Percentiles rank a stretch among this genome's conserved stretches.
Conservation (phyloP, 2,797 vertebrate genomes). For the Lepus oiostolus region DNA sequence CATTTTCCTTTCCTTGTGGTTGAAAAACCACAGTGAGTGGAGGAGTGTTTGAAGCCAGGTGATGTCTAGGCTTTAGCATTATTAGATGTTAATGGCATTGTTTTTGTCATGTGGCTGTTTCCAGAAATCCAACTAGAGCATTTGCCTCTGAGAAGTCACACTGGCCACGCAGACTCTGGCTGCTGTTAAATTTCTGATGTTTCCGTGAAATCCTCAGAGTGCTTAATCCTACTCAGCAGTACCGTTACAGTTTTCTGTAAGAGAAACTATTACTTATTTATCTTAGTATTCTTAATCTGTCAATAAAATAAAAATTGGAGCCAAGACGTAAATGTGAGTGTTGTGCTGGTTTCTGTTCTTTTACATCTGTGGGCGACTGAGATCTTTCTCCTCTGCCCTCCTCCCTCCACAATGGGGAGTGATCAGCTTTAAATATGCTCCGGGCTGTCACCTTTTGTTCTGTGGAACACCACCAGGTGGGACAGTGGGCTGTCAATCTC, state of each 20-base stretch:
- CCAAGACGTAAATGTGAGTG: slow-evolving; percentile 81
- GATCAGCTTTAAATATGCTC: slow-evolving; percentile 66
- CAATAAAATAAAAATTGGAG: slow-evolving; percentile 87
- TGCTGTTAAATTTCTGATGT: slow-evolving; percentile 87
- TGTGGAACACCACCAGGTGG: slow-evolving; percentile 34
- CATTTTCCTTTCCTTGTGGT: slow-evolving; percentile 75
- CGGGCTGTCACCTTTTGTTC: slow-evolving; percentile 56
- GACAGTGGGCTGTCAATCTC: slow-evolving; percentile 35
- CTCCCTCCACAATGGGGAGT: slow-evolving; percentile 53
- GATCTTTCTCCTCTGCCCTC: background rate
- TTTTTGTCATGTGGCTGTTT: slow-evolving; percentile 73
- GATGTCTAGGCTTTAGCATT: slow-evolving; percentile 66
- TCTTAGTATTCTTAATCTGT: slow-evolving; percentile 81
- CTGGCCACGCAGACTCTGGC: slow-evolving; percentile 81
- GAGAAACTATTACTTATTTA: slow-evolving; percentile 87
- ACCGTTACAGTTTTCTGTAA: slow-evolving; percentile 87
- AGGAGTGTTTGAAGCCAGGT: slow-evolving; percentile 66
- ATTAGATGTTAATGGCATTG: slow-evolving; percentile 28
- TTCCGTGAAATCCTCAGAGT: slow-evolving; percentile 89
- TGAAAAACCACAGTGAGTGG: slow-evolving; percentile 61
- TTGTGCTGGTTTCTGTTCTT: slow-evolving; percentile 80
- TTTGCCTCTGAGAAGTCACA: slow-evolving; percentile 77
- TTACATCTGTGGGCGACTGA: background rate
- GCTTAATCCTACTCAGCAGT: slow-evolving; percentile 83
- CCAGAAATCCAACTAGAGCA: slow-evolving; percentile 79